Evolutionary conservation across 2,888 invertebrate genomes (phyloP).

Genomic region (Acrocyrtus sp.): DNA sequence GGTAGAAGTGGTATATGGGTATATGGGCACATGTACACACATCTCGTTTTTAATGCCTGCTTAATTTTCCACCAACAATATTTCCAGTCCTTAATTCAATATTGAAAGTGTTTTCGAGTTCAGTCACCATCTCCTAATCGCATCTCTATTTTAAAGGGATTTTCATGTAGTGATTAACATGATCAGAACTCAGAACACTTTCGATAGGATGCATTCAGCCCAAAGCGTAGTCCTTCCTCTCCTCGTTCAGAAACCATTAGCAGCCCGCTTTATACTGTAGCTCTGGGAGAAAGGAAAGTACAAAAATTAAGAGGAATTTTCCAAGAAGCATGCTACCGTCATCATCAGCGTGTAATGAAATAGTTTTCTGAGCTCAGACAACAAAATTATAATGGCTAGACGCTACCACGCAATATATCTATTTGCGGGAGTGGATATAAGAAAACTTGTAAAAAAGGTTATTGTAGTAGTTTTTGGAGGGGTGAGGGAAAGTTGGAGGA

Average conservation of each 20-base stretch:
- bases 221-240: neutral
- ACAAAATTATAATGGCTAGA: neutral
- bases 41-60: no score
- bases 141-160: constrained; percentile 29
- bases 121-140: constrained; percentile 8
- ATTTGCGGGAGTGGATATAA: neutral
- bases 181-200: constrained; percentile 16
- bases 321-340: neutral
- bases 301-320: constrained; percentile 9
- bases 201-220: constrained; percentile 15
- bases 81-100: neutral
- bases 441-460: no score
- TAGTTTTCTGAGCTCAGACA: neutral
- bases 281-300: neutral
- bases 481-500: neutral
- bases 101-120: neutral
- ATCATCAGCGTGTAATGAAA: neutral
- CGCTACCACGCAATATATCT: neutral
- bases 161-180: constrained; percentile 33
- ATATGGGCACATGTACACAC: no score
- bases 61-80: neutral
- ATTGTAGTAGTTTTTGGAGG: no score
- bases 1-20: no score
- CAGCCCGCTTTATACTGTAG: neutral
- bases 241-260: constrained; percentile 18